Conservation (phyloP, 2,113 vertebrate species). For the Malurus alboscapulatus region DNA sequence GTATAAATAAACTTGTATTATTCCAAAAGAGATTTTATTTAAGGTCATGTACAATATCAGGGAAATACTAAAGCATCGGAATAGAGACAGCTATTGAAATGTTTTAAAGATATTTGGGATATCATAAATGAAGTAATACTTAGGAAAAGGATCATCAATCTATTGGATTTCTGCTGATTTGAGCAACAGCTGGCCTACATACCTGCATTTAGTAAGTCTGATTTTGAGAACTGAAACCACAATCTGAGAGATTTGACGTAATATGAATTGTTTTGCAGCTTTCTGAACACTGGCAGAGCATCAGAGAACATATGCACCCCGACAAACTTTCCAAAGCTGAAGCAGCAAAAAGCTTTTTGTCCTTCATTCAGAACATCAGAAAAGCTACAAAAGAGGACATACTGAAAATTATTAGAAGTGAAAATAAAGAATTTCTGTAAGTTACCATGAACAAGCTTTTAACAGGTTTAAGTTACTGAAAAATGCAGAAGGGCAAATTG, state of each 20-base stretch:
- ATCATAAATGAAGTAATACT: neutral
- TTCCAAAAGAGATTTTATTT: neutral
- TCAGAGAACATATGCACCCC: slow-evolving; percentile 82
- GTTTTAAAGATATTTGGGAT: neutral
- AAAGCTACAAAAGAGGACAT: slow-evolving; percentile 87
- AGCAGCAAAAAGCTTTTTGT: slow-evolving; percentile 86
- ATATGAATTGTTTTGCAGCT: slow-evolving; percentile 72
- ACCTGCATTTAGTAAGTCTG: neutral
- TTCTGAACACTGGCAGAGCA: slow-evolving; percentile 83
- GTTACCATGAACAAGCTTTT: slow-evolving; percentile 3
- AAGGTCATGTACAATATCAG: neutral
- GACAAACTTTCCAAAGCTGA: slow-evolving; percentile 82
- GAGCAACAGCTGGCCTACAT: neutral
- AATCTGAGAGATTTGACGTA: neutral
- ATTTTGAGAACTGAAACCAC: neutral
- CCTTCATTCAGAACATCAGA: slow-evolving; percentile 86
- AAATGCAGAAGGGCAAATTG: neutral
- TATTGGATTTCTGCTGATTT: neutral
- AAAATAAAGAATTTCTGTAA: slow-evolving; percentile 89
- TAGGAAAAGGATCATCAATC: neutral
- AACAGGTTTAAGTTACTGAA: neutral
- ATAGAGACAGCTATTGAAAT: neutral
- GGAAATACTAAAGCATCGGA: neutral
- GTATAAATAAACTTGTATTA: neutral
- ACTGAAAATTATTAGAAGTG: slow-evolving; percentile 82